Percentiles rank a stretch among this genome's conserved stretches.
phyloP scores from a whole-genome alignment of 2,888 invertebrate species.

The Andricus curvator region DNA sequence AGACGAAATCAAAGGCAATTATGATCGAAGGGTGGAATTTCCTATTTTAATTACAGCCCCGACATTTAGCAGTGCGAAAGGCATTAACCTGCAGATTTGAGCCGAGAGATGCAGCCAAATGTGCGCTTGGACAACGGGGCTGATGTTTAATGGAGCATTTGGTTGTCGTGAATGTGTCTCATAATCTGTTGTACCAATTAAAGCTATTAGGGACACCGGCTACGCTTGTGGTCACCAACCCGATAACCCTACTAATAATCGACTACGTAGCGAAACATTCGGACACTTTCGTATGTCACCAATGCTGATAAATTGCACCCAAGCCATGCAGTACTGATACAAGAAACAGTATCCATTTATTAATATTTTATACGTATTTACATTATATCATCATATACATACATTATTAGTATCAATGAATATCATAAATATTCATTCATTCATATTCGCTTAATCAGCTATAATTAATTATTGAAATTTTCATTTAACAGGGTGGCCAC shows the following conservation, averaged over 20 bases:
- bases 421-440: too few relatives aligned
- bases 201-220: constrained; percentile 60
- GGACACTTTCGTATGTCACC: constrained; percentile 35
- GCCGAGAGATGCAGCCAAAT: constrained; percentile 44
- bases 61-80: constrained; percentile 53
- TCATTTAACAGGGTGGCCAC: background rate
- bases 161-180: constrained; percentile 62
- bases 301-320: constrained; percentile 14
- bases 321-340: background rate
- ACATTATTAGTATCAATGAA: too few relatives aligned
- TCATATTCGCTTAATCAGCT: too few relatives aligned
- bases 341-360: constrained; percentile 14
- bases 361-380: background rate
- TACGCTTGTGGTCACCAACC: constrained; percentile 34
- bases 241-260: constrained; percentile 39
- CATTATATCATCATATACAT: too few relatives aligned
- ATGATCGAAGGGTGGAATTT: constrained; percentile 21
- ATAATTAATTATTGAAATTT: background rate
- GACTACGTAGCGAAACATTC: constrained; percentile 29
- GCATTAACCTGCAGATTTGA: constrained; percentile 57
- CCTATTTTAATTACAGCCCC: constrained; percentile 54
- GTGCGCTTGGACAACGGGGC: constrained; percentile 54
- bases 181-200: constrained; percentile 67
- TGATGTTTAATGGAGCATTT: constrained; percentile 64
- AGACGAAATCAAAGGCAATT: constrained; percentile 16